Evolutionary conservation across 1,140 invertebrate species (phyloP), one percentile per base, ranked within the genome.

Genomic region (Caenorhabditis latens): DNA sequence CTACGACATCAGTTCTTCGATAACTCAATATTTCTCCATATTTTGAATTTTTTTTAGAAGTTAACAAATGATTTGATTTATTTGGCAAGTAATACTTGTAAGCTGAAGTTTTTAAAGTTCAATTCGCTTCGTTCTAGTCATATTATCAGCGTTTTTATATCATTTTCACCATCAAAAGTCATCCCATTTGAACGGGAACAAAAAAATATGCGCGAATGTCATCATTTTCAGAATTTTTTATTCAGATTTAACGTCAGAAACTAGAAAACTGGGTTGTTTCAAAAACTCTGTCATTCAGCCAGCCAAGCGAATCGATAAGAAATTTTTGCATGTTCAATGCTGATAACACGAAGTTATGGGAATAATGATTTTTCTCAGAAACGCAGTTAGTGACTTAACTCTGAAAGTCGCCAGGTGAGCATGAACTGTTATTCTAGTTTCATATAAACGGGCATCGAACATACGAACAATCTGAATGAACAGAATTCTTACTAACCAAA

Each of bases 241-340:
- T 71, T 40, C 24, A 11, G 42, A 46, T n/a, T 71, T 43, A 50
- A 50, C 7, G 19, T 11, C 71, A 48, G 43, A 79, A 79, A 50
- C 71, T 50, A 79, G 43, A 79, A 50, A 50, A 71, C 42, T 0
- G 40, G 8, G 8, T 63, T 53, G 46, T 14, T 53, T 32, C 8
- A 3, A 50, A 50, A 79, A 48, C 5, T 50, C 46, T 7, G 71
- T 50, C 71, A 50, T 4, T 79, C 71, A 79, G n/a, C 46, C 71
- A 24, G 8, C 65, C 14, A 71, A 2, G 71, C 13, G 43, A 50
- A 79, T 19, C 42, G 71, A 79, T 79, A 79, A 79, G 71, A 32
- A 79, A 79, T 53, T 4, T 50, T 4, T 50, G 9, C 40, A 42
- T n/a, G n/a, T n/a, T n/a, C n/a, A n/a, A 7, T 24, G 42, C 19